phyloP scores from a whole-genome alignment of 1,140 invertebrate species.

The Cydia strobilella region DNA sequence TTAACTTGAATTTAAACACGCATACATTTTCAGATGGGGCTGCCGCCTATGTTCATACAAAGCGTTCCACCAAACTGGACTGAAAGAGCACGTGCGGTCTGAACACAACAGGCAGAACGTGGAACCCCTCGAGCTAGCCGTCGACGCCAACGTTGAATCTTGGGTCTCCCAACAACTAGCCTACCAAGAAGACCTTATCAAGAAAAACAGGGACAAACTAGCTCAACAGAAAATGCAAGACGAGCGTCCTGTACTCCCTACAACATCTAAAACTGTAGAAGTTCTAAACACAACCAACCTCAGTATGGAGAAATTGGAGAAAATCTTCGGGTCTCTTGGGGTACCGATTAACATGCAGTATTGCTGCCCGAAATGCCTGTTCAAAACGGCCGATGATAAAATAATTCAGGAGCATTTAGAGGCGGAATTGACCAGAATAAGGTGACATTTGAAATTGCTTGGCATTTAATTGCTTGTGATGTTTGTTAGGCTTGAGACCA shows the following conservation, averaged over 20 bases:
- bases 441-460: constrained; percentile 45
- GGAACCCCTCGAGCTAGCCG: constrained; percentile 51
- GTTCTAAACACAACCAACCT: background rate
- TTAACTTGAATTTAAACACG: background rate
- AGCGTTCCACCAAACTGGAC: constrained; percentile 64
- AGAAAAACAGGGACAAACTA: constrained; percentile 54
- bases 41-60: constrained; percentile 68
- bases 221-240: constrained; percentile 48
- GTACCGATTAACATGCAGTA: constrained; percentile 44
- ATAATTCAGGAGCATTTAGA: constrained; percentile 62
- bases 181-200: constrained; percentile 54
- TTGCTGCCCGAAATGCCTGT: constrained; percentile 61
- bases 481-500: background rate
- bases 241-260: constrained; percentile 26
- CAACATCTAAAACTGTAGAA: constrained; percentile 14
- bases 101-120: constrained; percentile 54
- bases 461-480: constrained; percentile 44
- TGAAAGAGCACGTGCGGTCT: constrained; percentile 57
- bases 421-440: constrained; percentile 64
- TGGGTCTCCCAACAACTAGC: constrained; percentile 59
- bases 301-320: constrained; percentile 43
- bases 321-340: constrained; percentile 60
- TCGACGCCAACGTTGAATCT: constrained; percentile 52
- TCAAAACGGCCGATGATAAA: constrained; percentile 47
- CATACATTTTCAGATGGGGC: constrained; percentile 57